phyloP scores from a whole-genome alignment of 1,140 invertebrate genomes.

The Asbolus verrucosus region DNA sequence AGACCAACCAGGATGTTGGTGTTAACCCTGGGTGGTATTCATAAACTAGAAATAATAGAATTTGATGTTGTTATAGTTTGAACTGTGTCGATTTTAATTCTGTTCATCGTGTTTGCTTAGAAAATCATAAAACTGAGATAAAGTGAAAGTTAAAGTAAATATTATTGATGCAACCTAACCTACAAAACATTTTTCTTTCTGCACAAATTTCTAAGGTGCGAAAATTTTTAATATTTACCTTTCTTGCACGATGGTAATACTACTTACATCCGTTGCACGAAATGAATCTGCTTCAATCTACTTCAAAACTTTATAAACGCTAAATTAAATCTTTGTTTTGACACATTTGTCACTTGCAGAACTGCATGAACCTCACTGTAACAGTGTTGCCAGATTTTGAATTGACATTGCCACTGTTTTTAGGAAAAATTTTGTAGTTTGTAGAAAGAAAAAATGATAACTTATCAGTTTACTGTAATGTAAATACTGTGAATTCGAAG shows the following conservation, averaged over 20 bases:
- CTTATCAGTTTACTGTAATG: too few relatives aligned
- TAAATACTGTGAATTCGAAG: too few relatives aligned
- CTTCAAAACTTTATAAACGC: constrained; percentile 16
- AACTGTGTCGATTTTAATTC: too few relatives aligned
- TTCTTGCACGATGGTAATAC: not conserved
- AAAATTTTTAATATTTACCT: constrained; percentile 10
- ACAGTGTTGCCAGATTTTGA: too few relatives aligned
- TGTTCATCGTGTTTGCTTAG: not conserved
- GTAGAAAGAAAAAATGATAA: too few relatives aligned
- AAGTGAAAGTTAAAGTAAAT: constrained; percentile 29
- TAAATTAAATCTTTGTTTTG: constrained; percentile 40
- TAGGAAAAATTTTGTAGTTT: too few relatives aligned
- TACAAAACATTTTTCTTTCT: not conserved
- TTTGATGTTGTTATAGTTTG: too few relatives aligned
- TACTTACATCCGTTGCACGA: constrained; percentile 17
- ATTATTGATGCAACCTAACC: constrained; percentile 4
- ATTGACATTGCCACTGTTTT: too few relatives aligned
- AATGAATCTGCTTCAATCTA: not conserved
- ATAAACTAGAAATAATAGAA: too few relatives aligned
- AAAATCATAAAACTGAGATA: not conserved
- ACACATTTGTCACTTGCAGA: constrained; percentile 14
- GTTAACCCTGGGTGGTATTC: too few relatives aligned
- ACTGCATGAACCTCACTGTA: too few relatives aligned
- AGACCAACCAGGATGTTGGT: constrained; percentile 19
- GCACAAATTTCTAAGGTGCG: not conserved